phyloP scores from a whole-genome alignment of 1,140 invertebrate species.

The Hetaerina americana region DNA sequence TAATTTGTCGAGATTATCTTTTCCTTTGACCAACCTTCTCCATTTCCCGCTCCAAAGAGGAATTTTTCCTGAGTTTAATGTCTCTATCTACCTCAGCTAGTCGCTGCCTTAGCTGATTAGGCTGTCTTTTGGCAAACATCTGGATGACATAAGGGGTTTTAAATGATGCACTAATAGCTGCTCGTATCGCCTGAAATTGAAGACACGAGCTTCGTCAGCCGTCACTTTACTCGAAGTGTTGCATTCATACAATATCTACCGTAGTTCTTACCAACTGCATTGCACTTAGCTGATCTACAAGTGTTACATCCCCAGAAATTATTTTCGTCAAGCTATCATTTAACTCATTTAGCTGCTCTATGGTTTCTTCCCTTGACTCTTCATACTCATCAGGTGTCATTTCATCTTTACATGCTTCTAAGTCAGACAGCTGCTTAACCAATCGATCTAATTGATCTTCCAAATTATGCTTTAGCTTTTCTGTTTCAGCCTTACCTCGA shows the following conservation, averaged over 20 bases:
- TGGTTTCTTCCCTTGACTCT: constrained; percentile 55
- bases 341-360: constrained; percentile 63
- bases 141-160: constrained; percentile 63
- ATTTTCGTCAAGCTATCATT: constrained; percentile 52
- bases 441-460: constrained; percentile 58
- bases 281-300: constrained; percentile 49
- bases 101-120: constrained; percentile 48
- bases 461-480: constrained; percentile 51
- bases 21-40: neutral
- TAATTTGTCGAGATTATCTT: constrained; percentile 12
- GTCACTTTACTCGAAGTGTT: neutral
- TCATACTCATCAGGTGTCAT: constrained; percentile 52
- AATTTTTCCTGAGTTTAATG: constrained; percentile 28
- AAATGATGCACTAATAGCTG: constrained; percentile 62
- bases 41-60: neutral
- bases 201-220: neutral
- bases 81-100: constrained; percentile 41
- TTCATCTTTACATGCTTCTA: constrained; percentile 55
- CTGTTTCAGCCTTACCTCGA: constrained; percentile 37
- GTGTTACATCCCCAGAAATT: constrained; percentile 51
- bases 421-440: constrained; percentile 54
- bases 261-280: constrained; percentile 54
- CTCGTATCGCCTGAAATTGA: constrained; percentile 49
- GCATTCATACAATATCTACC: too few species aligned
- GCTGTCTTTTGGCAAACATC: constrained; percentile 63